Conservation (phyloP, 2,797 vertebrate species). For the Microchirus variegatus region DNA sequence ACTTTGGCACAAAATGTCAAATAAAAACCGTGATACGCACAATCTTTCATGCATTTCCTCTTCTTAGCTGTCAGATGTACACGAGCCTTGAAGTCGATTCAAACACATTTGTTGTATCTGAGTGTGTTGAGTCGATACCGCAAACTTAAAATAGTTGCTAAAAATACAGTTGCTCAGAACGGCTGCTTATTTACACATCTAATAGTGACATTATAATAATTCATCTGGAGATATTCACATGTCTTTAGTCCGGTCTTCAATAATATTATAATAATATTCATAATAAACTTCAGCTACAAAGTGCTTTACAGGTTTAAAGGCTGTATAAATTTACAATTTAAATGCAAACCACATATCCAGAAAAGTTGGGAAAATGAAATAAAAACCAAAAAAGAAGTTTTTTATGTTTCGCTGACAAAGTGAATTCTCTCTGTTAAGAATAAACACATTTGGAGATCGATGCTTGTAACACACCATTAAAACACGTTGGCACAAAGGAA, state of each 20-base stretch:
- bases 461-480: too few species aligned
- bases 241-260: slow-evolving; percentile 1
- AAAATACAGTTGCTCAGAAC: neutral
- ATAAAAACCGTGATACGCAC: neutral
- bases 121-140: neutral
- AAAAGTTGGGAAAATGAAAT: too few species aligned
- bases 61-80: slow-evolving; percentile 2
- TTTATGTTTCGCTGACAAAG: too few species aligned
- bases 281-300: too few species aligned
- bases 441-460: too few species aligned
- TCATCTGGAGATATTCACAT: slow-evolving; percentile 7
- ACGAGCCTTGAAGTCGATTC: neutral
- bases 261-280: too few species aligned
- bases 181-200: neutral
- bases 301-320: too few species aligned
- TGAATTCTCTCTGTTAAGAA: too few species aligned
- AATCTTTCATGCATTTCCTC: neutral
- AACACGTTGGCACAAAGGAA: too few species aligned
- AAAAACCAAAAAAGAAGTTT: too few species aligned
- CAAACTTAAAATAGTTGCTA: neutral
- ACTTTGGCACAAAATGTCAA: neutral
- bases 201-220: neutral
- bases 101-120: neutral
- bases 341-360: too few species aligned
- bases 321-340: too few species aligned